Percentiles rank a stretch among this genome's conserved stretches.
Conservation (phyloP, 37 sponge, comb jelly and placozoan species). For the Axinella damicornis region DNA sequence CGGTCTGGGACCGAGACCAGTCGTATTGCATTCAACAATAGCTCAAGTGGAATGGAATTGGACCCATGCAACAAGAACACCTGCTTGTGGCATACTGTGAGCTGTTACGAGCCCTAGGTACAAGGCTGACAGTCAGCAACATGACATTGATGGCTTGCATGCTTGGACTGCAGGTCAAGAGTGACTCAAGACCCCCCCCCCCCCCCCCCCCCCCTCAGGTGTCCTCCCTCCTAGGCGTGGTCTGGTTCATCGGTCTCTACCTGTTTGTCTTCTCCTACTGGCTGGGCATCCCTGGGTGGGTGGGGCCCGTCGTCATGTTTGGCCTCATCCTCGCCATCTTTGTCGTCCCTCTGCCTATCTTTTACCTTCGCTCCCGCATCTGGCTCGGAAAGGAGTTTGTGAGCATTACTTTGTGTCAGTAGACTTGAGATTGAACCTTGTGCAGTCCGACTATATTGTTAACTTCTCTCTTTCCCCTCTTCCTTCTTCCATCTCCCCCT, state of each 20-base stretch:
- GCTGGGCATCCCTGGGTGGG: constrained; percentile 42
- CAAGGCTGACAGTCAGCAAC: too few species aligned
- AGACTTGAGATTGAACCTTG: neutral
- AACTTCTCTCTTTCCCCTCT: neutral
- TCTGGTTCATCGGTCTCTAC: constrained; percentile 23
- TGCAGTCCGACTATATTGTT: neutral
- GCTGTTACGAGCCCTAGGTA: too few species aligned
- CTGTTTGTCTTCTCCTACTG: constrained; percentile 41
- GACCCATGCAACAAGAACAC: too few species aligned
- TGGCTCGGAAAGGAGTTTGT: constrained; percentile 64
- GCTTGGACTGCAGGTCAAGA: too few species aligned
- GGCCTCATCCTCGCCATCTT: constrained; percentile 29
- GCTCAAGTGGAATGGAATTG: too few species aligned
- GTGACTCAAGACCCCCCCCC: too few species aligned
- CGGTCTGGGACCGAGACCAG: too few species aligned
- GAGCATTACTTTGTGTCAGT: neutral
- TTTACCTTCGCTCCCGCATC: constrained; percentile 50
- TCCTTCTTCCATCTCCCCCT: neutral
- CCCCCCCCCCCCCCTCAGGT: constrained; percentile 24
- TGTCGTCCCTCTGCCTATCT: constrained; percentile 61
- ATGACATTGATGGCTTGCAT: too few species aligned
- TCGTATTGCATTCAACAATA: too few species aligned
- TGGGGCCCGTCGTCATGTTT: constrained; percentile 53
- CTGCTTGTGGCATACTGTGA: too few species aligned
- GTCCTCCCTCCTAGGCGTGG: constrained; percentile 50